These are phyloP conservation scores for Pterostichus niger DNA, from an alignment of 2,888 invertebrate species.

Conservation along the genomic window DNA sequence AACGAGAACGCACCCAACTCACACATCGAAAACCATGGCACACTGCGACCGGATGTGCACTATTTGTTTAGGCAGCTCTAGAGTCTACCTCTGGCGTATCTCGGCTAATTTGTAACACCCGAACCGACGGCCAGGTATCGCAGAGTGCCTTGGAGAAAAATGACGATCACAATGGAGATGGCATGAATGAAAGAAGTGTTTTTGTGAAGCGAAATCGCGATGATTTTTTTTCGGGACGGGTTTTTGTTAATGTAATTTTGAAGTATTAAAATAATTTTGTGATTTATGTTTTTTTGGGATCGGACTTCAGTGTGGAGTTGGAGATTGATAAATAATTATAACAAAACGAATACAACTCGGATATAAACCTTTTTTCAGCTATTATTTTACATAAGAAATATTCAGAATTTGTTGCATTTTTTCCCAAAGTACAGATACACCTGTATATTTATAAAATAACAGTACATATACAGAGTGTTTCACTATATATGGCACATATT, in stretches of 20 bases:
- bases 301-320: not conserved
- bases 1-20: not conserved
- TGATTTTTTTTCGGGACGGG: conserved; percentile 4
- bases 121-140: conserved; percentile 50
- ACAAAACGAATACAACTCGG: not conserved
- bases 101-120: conserved; percentile 75
- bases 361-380: too few relatives aligned
- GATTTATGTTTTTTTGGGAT: conserved; percentile 21
- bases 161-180: conserved; percentile 36
- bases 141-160: conserved; percentile 46
- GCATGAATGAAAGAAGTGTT: conserved; percentile 53
- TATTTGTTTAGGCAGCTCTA: conserved; percentile 75
- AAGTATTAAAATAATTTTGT: conserved; percentile 47
- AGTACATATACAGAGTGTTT: too few relatives aligned
- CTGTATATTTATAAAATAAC: too few relatives aligned
- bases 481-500: too few relatives aligned
- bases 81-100: conserved; percentile 70
- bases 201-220: conserved; percentile 46
- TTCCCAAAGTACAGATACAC: too few relatives aligned
- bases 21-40: conserved; percentile 47
- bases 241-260: conserved; percentile 49
- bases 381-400: too few relatives aligned
- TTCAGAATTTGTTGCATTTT: too few relatives aligned
- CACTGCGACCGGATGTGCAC: conserved; percentile 72
- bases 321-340: too few relatives aligned